phyloP scores from a whole-genome alignment of 2,888 invertebrate species.

The Lithophane socia region DNA sequence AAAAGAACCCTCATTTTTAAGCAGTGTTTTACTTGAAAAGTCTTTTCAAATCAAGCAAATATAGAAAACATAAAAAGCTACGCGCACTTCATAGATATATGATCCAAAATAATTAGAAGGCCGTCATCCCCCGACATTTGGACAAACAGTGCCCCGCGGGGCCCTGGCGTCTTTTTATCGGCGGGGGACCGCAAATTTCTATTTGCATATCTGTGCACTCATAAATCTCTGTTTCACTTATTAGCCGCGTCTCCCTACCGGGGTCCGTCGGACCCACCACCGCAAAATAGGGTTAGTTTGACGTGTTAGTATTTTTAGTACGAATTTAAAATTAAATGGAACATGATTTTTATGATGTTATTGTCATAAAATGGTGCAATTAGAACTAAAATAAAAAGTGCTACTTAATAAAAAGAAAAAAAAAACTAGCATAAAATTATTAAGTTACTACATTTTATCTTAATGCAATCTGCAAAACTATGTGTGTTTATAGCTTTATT shows the following conservation, averaged over 20 bases:
- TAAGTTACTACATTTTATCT: not conserved
- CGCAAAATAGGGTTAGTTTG: slow-evolving; percentile 72
- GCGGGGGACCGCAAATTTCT: slow-evolving; percentile 89
- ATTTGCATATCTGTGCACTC: slow-evolving; percentile 90
- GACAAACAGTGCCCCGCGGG: slow-evolving; percentile 85
- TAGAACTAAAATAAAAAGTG: not conserved
- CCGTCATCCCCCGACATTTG: slow-evolving; percentile 85
- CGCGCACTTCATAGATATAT: slow-evolving; percentile 68
- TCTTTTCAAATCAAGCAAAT: not conserved
- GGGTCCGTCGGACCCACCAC: slow-evolving; percentile 73
- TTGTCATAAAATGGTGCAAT: not conserved
- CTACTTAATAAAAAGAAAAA: not conserved
- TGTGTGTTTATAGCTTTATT: not conserved
- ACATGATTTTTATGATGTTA: not conserved
- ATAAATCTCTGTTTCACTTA: slow-evolving; percentile 91
- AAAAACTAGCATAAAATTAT: slow-evolving; percentile 13
- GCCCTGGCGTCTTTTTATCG: slow-evolving; percentile 88
- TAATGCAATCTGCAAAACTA: slow-evolving; percentile 33
- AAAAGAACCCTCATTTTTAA: too few species aligned
- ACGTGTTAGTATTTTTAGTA: slow-evolving; percentile 50
- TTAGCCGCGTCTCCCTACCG: slow-evolving; percentile 82
- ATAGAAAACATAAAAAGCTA: slow-evolving; percentile 28
- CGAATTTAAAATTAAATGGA: slow-evolving; percentile 5
- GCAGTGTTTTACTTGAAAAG: not conserved
- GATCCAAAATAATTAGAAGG: slow-evolving; percentile 85